A percentile compares a stretch with the other conserved stretches of the same genome.
Conservation (phyloP, 2,888 invertebrate genomes). For the Trisateles emortualis region DNA sequence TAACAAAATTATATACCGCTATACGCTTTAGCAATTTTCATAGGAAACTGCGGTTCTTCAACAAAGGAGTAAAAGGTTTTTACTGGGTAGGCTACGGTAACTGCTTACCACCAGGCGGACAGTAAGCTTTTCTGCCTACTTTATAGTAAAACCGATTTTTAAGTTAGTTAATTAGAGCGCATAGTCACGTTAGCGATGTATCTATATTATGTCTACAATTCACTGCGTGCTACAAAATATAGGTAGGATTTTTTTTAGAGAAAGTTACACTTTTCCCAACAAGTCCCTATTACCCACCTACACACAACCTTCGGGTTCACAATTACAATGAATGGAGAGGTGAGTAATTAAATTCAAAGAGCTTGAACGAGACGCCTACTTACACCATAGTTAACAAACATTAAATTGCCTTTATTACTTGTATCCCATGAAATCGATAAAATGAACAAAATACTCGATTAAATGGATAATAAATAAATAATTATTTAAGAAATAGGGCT, state of each 20-base stretch:
- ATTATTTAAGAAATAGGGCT: background rate
- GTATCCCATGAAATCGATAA: slow-evolving; percentile 5
- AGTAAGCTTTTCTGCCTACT: too few species aligned
- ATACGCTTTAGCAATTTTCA: too few species aligned
- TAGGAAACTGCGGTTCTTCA: too few species aligned
- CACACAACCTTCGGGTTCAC: slow-evolving; percentile 30
- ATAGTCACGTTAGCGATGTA: too few species aligned
- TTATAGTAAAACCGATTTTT: too few species aligned
- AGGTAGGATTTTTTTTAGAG: slow-evolving; percentile 13
- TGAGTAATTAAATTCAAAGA: slow-evolving; percentile 10
- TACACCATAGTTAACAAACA: slow-evolving; percentile 11
- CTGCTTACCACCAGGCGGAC: too few species aligned
- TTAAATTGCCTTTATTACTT: slow-evolving; percentile 20
- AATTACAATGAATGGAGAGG: slow-evolving; percentile 17
- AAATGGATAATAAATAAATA: background rate
- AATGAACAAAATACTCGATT: background rate
- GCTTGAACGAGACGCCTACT: slow-evolving; percentile 34
- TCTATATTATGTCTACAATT: too few species aligned
- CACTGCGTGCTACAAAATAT: background rate
- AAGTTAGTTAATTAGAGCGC: too few species aligned
- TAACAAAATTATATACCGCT: background rate
- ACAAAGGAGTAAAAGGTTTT: too few species aligned
- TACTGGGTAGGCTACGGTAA: too few species aligned
- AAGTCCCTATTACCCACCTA: slow-evolving; percentile 32
- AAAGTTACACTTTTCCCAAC: slow-evolving; percentile 35